Conservation (phyloP, 2,888 invertebrate species). For the Ametastegia equiseti region DNA sequence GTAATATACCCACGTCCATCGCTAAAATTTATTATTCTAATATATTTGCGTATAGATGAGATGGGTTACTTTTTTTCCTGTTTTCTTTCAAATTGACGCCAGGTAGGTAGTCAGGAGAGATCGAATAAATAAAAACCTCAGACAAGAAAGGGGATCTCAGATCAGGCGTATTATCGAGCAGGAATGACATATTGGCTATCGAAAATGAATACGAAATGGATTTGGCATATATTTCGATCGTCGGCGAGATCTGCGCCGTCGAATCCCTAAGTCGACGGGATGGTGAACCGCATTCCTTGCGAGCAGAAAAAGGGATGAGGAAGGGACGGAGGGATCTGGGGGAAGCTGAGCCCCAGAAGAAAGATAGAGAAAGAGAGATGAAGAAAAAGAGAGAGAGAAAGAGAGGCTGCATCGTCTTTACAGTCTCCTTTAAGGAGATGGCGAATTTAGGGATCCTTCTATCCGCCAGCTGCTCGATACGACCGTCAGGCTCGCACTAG, state of each 20-base stretch:
- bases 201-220: slow-evolving; percentile 22
- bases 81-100: background rate
- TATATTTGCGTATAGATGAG: background rate
- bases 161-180: background rate
- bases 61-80: background rate
- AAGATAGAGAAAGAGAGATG: background rate
- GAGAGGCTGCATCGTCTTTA: slow-evolving; percentile 23
- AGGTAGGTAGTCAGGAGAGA: background rate
- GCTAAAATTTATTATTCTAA: background rate
- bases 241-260: slow-evolving; percentile 30
- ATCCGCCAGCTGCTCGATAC: slow-evolving; percentile 38
- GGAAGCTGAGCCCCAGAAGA: background rate
- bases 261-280: slow-evolving; percentile 37
- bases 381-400: slow-evolving; percentile 14
- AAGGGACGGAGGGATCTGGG: slow-evolving; percentile 27
- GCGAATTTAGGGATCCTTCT: slow-evolving; percentile 34
- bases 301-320: slow-evolving; percentile 35
- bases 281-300: slow-evolving; percentile 43
- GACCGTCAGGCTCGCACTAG: slow-evolving; percentile 42
- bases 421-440: slow-evolving; percentile 24
- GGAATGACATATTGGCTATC: slow-evolving; percentile 22
- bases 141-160: background rate
- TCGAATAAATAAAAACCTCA: background rate
- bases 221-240: slow-evolving; percentile 42
- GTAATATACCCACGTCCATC: no score